phyloP scores from a whole-genome alignment of 1,140 invertebrate genomes.

The Lucilia sericata region DNA sequence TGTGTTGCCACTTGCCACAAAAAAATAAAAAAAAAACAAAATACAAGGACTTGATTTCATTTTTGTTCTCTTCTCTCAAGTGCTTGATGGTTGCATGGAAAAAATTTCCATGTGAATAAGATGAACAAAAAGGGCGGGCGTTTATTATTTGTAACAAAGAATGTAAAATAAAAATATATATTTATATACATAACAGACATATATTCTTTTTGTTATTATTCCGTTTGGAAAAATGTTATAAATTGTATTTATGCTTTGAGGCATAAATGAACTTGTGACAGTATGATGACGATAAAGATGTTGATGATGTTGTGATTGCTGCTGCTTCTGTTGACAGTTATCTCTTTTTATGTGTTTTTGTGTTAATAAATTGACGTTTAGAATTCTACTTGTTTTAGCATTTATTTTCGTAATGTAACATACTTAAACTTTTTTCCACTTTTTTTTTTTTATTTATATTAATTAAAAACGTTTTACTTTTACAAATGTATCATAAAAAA shows the following conservation, averaged over 20 bases:
- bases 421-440: not conserved
- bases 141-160: constrained; percentile 16
- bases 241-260: constrained; percentile 66
- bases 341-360: not conserved
- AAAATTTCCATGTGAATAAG: constrained; percentile 21
- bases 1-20: not conserved
- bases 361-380: constrained; percentile 20
- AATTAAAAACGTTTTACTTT: constrained; percentile 24
- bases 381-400: constrained; percentile 19
- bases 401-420: not conserved
- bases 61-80: constrained; percentile 12
- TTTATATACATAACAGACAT: constrained; percentile 52
- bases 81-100: not conserved
- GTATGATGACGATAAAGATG: not conserved
- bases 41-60: not conserved
- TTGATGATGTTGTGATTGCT: not conserved
- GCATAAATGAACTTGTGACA: constrained; percentile 50
- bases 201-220: constrained; percentile 61
- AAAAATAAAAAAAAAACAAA: no score
- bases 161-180: not conserved
- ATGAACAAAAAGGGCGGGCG: constrained; percentile 22
- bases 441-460: not conserved
- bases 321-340: not conserved
- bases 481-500: not conserved
- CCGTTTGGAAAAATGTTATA: constrained; percentile 67